phyloP scores from a whole-genome alignment of 92 coral and sea anemone species.

The Diadumene lineata region DNA sequence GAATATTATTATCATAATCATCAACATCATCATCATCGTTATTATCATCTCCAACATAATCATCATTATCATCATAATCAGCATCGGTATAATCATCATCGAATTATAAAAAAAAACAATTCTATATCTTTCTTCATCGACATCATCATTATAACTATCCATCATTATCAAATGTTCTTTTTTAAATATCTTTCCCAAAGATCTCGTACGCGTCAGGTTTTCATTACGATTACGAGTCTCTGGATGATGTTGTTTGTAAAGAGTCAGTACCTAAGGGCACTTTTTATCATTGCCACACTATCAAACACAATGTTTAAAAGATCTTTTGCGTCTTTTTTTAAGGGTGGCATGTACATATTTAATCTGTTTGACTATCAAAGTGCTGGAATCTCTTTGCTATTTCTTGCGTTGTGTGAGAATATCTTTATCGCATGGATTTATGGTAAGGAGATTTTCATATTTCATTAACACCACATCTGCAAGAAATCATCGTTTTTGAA shows the following conservation, averaged over 20 bases:
- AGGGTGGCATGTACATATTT: slow-evolving; percentile 78
- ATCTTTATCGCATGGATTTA: slow-evolving; percentile 69
- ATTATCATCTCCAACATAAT: not conserved
- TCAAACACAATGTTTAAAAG: not conserved
- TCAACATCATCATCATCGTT: not conserved
- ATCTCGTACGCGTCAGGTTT: not conserved
- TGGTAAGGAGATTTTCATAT: slow-evolving; percentile 30
- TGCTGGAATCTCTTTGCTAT: slow-evolving; percentile 64
- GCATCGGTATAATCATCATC: not conserved
- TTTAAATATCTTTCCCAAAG: not conserved
- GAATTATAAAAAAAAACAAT: too few relatives aligned
- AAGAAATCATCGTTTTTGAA: too few relatives aligned
- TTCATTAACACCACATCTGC: not conserved
- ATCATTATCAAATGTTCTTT: not conserved
- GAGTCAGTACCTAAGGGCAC: not conserved
- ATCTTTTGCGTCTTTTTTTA: not conserved
- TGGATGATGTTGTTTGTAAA: not conserved
- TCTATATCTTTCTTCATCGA: not conserved
- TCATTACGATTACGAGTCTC: not conserved
- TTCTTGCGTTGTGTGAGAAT: slow-evolving; percentile 58
- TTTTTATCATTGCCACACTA: not conserved
- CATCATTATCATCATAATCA: not conserved
- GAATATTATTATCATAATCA: not conserved
- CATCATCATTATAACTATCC: not conserved
- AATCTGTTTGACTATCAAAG: slow-evolving; percentile 75